Conservation (phyloP, 1,140 invertebrate species). For the Bombus turneri region DNA sequence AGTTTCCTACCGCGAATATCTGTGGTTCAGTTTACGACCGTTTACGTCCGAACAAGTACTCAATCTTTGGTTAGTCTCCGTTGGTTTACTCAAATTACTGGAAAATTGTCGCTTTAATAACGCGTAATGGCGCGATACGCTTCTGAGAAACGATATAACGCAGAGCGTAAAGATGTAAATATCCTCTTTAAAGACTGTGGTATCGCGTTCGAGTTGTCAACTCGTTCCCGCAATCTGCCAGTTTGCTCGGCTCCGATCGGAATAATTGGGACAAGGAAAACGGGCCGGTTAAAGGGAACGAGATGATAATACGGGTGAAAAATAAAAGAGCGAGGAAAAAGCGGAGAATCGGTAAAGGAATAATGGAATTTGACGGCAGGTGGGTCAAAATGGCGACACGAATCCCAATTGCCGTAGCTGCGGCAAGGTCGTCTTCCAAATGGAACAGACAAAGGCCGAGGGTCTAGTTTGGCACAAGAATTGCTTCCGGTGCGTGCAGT, state of each 20-base stretch:
- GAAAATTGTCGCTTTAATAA: too few species aligned
- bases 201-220: neutral
- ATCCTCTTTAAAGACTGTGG: neutral
- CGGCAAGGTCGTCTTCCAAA: slow-evolving; percentile 94
- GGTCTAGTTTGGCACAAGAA: slow-evolving; percentile 94
- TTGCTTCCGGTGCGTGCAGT: slow-evolving; percentile 95
- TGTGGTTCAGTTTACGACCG: too few species aligned
- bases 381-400: slow-evolving; percentile 80
- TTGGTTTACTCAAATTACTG: too few species aligned
- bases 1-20: too few species aligned
- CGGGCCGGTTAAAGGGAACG: neutral
- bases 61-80: too few species aligned
- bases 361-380: slow-evolving; percentile 64
- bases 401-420: slow-evolving; percentile 89
- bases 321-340: too few species aligned
- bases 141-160: neutral
- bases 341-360: neutral
- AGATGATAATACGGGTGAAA: neutral
- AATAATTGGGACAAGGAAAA: neutral
- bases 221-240: neutral
- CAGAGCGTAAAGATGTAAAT: neutral
- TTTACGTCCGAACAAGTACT: too few species aligned
- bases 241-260: neutral
- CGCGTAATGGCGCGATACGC: neutral
- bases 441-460: slow-evolving; percentile 96